phyloP scores from a whole-genome alignment of 2,888 invertebrate genomes.

The Panopea generosa region DNA sequence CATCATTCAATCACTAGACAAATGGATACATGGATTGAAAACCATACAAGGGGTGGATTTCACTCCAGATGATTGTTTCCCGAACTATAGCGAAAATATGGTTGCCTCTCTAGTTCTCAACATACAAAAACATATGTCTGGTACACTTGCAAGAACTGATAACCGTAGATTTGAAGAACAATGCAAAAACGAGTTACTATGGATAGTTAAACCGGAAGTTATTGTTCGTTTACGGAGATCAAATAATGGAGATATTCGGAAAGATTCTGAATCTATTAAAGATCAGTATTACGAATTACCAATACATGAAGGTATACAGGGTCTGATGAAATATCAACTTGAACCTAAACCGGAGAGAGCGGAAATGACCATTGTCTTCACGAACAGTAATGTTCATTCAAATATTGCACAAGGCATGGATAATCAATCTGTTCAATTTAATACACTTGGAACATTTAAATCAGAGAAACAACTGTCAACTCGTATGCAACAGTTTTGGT shows the following conservation, averaged over 20 bases:
- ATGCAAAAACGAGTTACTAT: constrained; percentile 44
- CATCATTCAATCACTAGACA: constrained; percentile 30
- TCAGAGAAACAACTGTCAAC: constrained; percentile 66
- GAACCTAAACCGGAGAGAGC: background rate
- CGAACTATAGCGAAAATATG: constrained; percentile 60
- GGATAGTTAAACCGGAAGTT: constrained; percentile 62
- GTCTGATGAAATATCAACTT: constrained; percentile 27
- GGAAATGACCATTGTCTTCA: constrained; percentile 51
- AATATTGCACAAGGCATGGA: constrained; percentile 3
- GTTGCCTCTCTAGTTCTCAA: constrained; percentile 57
- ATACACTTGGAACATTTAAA: constrained; percentile 66
- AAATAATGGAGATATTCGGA: background rate
- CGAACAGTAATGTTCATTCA: constrained; percentile 65
- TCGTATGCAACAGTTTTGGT: constrained; percentile 59
- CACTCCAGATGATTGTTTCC: constrained; percentile 46
- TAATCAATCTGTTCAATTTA: constrained; percentile 30
- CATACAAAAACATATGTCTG: background rate
- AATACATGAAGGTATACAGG: constrained; percentile 59
- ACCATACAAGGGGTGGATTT: constrained; percentile 23
- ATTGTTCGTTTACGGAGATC: constrained; percentile 39
- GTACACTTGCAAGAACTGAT: too few relatives aligned
- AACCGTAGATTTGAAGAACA: too few relatives aligned
- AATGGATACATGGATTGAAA: constrained; percentile 28
- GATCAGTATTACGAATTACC: constrained; percentile 56
- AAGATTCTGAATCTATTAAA: background rate